Base-by-base conservation (phyloP, 2,797 vertebrate genomes). In the Periparus ater region DNA sequence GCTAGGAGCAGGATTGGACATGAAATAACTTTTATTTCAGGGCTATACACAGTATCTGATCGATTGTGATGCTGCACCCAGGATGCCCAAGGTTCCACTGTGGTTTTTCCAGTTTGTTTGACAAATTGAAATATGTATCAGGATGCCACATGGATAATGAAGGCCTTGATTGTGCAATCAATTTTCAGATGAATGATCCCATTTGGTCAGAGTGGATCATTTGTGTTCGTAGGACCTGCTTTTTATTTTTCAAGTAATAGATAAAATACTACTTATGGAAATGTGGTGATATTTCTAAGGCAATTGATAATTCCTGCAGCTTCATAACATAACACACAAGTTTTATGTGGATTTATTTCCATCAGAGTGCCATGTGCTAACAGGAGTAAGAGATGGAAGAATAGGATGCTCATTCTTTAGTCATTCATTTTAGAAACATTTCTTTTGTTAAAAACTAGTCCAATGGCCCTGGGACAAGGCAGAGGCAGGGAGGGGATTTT, bases 401-500 rank as follows among this genome's bases (percentile, higher is more conserved):
- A 32, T 3, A 71, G 42, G 78, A 94, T 96, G 83, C 50, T 96
- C 76, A 91, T 84, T 82, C 88, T 89, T 57, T 54, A 63, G 57
- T 42, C 51, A 67, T 83, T 95, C 72, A 75, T 93, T 95, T 88
- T 42, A 76, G 75, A 88, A 91, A 63, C 0, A 0, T 93, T 80
- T 72, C 44, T 88, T 93, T 95, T 88, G 51, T 88, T 91, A 51
- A 79, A 88, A 87, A 85, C 76, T n/a, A 90, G 40, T 78, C 85
- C 79, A 85, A 53, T 29, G 36, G 88, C 89, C 67, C 66, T 68
- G 68, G 62, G 77, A 81, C 77, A 76, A 86, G 92, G 55, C 77
- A 94, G 88, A 91, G 72, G 82, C 91, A 90, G 40, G 44, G 60
- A 94, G 38, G 29, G 93, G 85, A 89, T 71, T 89, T 96, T 72